phyloP scores from a whole-genome alignment of 2,797 vertebrate genomes.

The Gymnopithys bicolor region DNA sequence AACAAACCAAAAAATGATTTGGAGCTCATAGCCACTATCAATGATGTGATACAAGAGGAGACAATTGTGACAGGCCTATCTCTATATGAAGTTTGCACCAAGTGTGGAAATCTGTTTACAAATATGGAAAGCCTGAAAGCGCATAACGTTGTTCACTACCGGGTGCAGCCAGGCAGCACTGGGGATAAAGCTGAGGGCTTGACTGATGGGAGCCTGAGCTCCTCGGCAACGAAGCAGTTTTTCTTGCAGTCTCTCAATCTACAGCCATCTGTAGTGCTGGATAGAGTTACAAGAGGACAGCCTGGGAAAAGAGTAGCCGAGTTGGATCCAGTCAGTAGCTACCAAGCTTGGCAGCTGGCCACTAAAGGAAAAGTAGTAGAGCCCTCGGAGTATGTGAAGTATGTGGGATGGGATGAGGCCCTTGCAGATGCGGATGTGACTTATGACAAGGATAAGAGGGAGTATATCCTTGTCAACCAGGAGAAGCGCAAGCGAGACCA shows the following conservation, averaged over 20 bases:
- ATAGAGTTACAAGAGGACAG: slow-evolving; percentile 57
- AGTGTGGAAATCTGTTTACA: slow-evolving; percentile 95
- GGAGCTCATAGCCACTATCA: slow-evolving; percentile 89
- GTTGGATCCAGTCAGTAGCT: slow-evolving; percentile 93
- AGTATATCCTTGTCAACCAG: slow-evolving; percentile 86
- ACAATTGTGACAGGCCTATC: slow-evolving; percentile 73
- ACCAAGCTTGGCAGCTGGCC: slow-evolving; percentile 95
- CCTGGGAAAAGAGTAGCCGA: slow-evolving; percentile 87
- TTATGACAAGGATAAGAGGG: slow-evolving; percentile 87
- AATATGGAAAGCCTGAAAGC: slow-evolving; percentile 88
- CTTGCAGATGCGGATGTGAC: slow-evolving; percentile 83
- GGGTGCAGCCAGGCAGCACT: slow-evolving; percentile 14
- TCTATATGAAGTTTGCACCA: slow-evolving; percentile 90
- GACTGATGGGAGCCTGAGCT: slow-evolving; percentile 68
- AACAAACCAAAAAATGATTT: slow-evolving; percentile 84
- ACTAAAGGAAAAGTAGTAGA: slow-evolving; percentile 91
- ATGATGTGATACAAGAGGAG: slow-evolving; percentile 89
- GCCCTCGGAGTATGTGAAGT: slow-evolving; percentile 86
- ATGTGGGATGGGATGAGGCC: slow-evolving; percentile 85
- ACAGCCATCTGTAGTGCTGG: slow-evolving; percentile 70
- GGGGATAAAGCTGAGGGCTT: slow-evolving; percentile 36
- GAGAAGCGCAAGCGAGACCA: slow-evolving; percentile 86
- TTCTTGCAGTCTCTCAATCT: slow-evolving; percentile 88
- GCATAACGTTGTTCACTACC: slow-evolving; percentile 87
- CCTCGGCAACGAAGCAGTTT: slow-evolving; percentile 80